These are phyloP conservation scores for Bos indicus DNA, from an alignment of 2,113 vertebrate genomes.

Conservation along the genomic window DNA sequence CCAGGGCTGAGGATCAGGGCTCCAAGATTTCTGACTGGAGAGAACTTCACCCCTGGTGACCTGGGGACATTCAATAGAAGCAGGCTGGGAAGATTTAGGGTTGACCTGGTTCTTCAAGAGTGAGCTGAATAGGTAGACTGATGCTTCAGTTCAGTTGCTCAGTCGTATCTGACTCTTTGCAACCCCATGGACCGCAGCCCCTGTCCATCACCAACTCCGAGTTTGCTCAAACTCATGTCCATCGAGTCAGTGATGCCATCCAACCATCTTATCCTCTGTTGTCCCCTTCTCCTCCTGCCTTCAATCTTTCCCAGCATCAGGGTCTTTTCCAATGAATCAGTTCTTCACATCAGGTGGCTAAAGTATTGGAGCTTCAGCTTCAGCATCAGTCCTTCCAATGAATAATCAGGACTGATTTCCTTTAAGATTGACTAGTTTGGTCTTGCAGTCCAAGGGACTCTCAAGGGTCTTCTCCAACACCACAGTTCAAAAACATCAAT, in stretches of 20 bases:
- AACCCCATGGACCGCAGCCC: not conserved
- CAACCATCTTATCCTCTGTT: not conserved
- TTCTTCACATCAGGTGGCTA: not conserved
- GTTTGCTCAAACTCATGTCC: not conserved
- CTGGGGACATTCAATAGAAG: not conserved
- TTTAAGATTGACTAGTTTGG: not conserved
- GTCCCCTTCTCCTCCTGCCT: not conserved
- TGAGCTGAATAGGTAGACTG: not conserved
- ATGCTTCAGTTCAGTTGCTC: not conserved
- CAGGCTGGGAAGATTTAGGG: not conserved
- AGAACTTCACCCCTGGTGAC: not conserved
- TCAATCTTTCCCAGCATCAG: not conserved
- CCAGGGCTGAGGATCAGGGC: not conserved
- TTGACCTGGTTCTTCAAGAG: not conserved
- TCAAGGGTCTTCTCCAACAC: not conserved
- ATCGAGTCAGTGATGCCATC: not conserved
- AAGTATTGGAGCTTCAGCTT: not conserved
- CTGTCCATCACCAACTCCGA: not conserved
- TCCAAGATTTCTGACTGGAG: not conserved
- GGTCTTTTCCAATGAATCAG: not conserved
- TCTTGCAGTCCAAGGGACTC: not conserved
- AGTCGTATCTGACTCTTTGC: not conserved
- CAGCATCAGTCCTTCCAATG: not conserved
- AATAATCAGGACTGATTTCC: not conserved
- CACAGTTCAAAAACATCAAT: not conserved